These are phyloP conservation scores for Catagonus wagneri DNA, from an alignment of 2,113 vertebrate genomes.

Conservation along the genomic window DNA sequence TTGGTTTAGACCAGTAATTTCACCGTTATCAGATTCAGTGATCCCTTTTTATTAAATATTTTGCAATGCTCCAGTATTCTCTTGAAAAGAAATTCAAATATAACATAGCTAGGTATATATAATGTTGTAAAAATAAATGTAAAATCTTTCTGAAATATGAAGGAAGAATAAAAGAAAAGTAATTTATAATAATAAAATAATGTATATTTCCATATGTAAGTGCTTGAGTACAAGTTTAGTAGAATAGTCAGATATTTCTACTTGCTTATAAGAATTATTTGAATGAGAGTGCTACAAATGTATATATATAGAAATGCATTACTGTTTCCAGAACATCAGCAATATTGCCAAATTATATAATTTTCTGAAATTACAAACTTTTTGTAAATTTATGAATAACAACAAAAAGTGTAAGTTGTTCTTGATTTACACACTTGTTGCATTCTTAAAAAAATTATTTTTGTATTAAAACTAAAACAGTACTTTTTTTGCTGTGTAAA, in stretches of 20 bases:
- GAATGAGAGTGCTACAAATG: neutral
- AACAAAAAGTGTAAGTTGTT: slow-evolving; percentile 11
- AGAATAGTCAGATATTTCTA: slow-evolving; percentile 5
- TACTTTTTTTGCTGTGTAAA: neutral
- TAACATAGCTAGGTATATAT: neutral
- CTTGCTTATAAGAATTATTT: neutral
- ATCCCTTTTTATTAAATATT: neutral
- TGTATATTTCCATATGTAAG: neutral
- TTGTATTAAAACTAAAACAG: slow-evolving; percentile 36
- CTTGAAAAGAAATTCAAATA: slow-evolving; percentile 42
- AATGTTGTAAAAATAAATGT: neutral
- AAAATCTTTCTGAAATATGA: slow-evolving; percentile 56
- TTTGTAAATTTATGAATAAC: slow-evolving; percentile 14
- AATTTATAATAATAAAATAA: slow-evolving; percentile 48
- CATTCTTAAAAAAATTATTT: slow-evolving; percentile 23
- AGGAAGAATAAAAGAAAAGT: slow-evolving; percentile 36
- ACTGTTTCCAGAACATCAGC: neutral
- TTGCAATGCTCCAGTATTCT: neutral
- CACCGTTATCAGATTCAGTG: neutral
- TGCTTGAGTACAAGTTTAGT: neutral
- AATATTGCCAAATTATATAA: neutral
- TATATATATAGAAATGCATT: neutral
- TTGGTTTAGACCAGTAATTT: neutral
- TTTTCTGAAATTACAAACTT: slow-evolving; percentile 15
- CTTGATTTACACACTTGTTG: slow-evolving; percentile 21